phyloP scores from a whole-genome alignment of 2,113 vertebrate genomes.

The Xiphias gladius region DNA sequence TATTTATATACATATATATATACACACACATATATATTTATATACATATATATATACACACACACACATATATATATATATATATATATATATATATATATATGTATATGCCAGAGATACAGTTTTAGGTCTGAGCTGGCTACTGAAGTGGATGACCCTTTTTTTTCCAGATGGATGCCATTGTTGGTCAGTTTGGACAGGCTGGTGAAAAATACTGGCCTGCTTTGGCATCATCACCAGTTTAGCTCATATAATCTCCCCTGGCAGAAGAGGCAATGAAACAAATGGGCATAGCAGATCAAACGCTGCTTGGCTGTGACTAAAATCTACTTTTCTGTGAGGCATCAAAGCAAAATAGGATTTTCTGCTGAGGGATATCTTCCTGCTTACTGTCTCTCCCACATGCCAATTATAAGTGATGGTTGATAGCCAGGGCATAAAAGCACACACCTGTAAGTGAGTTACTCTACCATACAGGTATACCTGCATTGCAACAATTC shows the following conservation, averaged over 20 bases:
- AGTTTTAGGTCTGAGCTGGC: constrained; percentile 30
- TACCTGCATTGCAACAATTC: neutral
- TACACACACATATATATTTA: too few species aligned
- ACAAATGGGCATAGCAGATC: constrained; percentile 76
- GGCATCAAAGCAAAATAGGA: constrained; percentile 72
- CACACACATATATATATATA: too few species aligned
- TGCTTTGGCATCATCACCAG: constrained; percentile 56
- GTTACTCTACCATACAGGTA: neutral
- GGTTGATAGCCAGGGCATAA: constrained; percentile 38
- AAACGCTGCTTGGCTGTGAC: constrained; percentile 71
- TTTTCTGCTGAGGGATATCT: constrained; percentile 64
- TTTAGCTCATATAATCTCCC: constrained; percentile 68
- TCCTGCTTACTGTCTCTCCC: constrained; percentile 33
- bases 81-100: too few species aligned
- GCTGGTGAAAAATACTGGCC: constrained; percentile 45
- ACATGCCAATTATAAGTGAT: constrained; percentile 57
- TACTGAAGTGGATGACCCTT: constrained; percentile 26
- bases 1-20: too few species aligned
- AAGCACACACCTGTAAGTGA: constrained; percentile 34
- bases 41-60: too few species aligned
- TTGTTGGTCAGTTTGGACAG: constrained; percentile 25
- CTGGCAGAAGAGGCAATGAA: constrained; percentile 58
- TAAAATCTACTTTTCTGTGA: constrained; percentile 75
- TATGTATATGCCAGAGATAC: too few species aligned
- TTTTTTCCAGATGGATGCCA: constrained; percentile 52